Conservation (phyloP, 2,888 invertebrate species). For the Neoaliturus tenellus region DNA sequence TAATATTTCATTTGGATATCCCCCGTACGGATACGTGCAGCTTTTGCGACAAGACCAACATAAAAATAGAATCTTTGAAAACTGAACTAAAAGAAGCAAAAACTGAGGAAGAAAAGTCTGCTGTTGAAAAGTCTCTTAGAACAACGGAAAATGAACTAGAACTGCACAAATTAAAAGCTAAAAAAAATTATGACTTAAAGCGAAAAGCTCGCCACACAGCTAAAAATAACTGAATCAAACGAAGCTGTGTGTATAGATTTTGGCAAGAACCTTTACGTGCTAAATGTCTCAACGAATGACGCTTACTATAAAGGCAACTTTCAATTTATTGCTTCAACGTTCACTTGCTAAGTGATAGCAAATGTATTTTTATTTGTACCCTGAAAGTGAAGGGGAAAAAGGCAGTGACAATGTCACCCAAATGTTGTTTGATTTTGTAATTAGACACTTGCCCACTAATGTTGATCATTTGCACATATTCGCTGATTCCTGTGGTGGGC, state of each 20-base stretch:
- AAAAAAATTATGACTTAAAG: slow-evolving; percentile 40
- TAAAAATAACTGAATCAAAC: neutral
- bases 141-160: slow-evolving; percentile 13
- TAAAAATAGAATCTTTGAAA: neutral
- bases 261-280: slow-evolving; percentile 43
- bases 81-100: slow-evolving; percentile 4
- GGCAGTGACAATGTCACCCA: neutral
- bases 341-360: slow-evolving; percentile 6
- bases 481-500: no score
- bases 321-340: slow-evolving; percentile 45
- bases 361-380: slow-evolving; percentile 11
- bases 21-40: slow-evolving; percentile 48
- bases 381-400: neutral
- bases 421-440: neutral
- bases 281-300: slow-evolving; percentile 38
- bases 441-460: no score
- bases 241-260: slow-evolving; percentile 32
- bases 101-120: neutral
- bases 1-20: slow-evolving; percentile 49
- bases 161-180: slow-evolving; percentile 50
- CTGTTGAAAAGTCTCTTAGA: neutral
- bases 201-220: neutral
- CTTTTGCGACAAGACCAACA: slow-evolving; percentile 14
- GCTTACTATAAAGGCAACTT: slow-evolving; percentile 48
- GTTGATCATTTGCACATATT: no score